These are phyloP conservation scores for Aspiorhynchus laticeps DNA, from an alignment of 2,113 vertebrate genomes.

Conservation along the genomic window DNA sequence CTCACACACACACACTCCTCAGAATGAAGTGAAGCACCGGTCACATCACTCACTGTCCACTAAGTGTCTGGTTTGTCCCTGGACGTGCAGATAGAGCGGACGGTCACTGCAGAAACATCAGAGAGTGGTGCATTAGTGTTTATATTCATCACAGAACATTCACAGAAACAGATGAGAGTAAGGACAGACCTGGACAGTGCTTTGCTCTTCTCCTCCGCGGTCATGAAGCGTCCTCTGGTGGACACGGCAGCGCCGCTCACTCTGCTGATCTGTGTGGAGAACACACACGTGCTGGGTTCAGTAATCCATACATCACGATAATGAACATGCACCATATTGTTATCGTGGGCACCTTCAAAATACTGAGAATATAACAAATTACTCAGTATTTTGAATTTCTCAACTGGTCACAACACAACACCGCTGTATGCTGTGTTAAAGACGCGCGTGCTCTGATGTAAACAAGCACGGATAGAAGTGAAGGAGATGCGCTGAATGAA, in stretches of 20 bases:
- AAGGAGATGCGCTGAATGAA: too few relatives aligned
- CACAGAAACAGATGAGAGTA: background rate
- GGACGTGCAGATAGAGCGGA: constrained; percentile 94
- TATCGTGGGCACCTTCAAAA: too few relatives aligned
- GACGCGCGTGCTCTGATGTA: too few relatives aligned
- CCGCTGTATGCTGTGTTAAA: too few relatives aligned
- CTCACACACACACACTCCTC: background rate
- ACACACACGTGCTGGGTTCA: background rate
- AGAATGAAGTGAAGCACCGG: background rate
- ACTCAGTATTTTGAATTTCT: too few relatives aligned
- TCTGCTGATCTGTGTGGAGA: constrained; percentile 85
- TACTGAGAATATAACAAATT: too few relatives aligned
- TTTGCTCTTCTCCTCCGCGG: constrained; percentile 90
- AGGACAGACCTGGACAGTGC: constrained; percentile 79
- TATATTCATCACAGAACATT: background rate
- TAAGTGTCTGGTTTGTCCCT: constrained; percentile 92
- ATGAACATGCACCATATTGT: too few relatives aligned
- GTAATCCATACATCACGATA: too few relatives aligned
- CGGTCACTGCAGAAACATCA: constrained; percentile 80
- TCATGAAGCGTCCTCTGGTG: constrained; percentile 94
- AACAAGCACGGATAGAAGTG: too few relatives aligned
- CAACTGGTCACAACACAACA: too few relatives aligned
- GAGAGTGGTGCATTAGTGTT: background rate
- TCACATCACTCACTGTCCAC: constrained; percentile 89
- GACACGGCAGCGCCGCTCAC: constrained; percentile 95